A percentile compares a stretch with the other conserved stretches of the same genome.
Conservation (phyloP, 2,888 invertebrate genomes). For the Spatulosminthurus flaviceps region DNA sequence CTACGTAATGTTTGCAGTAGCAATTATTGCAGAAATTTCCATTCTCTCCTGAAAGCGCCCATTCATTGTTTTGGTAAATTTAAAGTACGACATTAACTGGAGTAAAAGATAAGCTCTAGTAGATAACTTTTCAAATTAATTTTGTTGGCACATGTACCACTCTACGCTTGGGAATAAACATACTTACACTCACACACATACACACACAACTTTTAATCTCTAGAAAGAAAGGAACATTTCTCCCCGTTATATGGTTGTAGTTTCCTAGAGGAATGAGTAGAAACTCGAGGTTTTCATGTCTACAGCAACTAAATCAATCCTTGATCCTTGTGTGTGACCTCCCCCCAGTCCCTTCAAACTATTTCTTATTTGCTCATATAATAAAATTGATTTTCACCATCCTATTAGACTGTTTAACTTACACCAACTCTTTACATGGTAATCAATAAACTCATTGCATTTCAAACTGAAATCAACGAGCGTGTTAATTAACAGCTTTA, state of each 20-base stretch:
- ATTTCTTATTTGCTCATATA: conserved; percentile 1
- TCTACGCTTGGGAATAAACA: conserved; percentile 9
- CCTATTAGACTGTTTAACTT: background rate
- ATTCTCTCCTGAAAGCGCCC: background rate
- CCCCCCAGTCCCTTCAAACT: background rate
- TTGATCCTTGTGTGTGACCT: background rate
- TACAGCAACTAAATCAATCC: background rate
- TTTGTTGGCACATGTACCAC: conserved; percentile 21
- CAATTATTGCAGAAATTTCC: background rate
- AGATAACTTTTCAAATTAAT: conserved; percentile 40
- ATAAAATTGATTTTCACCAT: background rate
- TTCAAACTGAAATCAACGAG: no score
- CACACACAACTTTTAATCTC: no score
- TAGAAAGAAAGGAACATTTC: no score
- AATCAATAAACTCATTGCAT: conserved; percentile 8
- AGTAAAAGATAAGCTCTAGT: conserved; percentile 33
- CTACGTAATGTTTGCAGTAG: conserved; percentile 2
- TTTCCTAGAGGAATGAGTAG: background rate
- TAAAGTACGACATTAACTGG: conserved; percentile 34
- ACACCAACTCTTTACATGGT: background rate
- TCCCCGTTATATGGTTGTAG: no score
- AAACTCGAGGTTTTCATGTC: background rate
- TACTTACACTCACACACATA: no score
- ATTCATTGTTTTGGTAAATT: conserved; percentile 22
- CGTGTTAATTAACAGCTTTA: no score